Base-by-base conservation (phyloP, 2,113 vertebrate genomes). In the Struthidea cinerea region DNA sequence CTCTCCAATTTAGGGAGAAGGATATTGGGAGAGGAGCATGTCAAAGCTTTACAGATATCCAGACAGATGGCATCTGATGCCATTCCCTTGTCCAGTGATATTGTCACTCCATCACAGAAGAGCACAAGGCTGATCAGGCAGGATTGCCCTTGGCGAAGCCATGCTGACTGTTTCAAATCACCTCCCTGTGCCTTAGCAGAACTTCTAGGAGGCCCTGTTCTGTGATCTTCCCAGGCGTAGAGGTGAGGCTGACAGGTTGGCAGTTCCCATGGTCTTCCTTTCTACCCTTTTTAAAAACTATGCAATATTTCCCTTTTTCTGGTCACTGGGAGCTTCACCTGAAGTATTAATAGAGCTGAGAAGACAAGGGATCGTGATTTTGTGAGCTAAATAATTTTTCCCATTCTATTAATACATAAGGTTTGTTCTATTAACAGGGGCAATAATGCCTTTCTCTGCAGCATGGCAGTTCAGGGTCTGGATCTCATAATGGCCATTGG, bases 401-500 rank as follows among this genome's bases (percentile, higher is more conserved):
- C 32, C 28, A 23, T 87, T 55, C 27, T 83, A 24, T 55, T 70
- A 46, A 56, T 17, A n/a, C 18, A 33, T 39, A 3, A 82, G n/a
- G 12, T 27, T 73, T 33, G 37, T 78, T 76, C 16, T 57, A n/a
- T 47, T 52, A 50, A 30, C 17, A 33, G 14, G 1, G 2, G 32
- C 22, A 84, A 75, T 68, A 52, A 59, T 11, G 10, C 4, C 42
- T 84, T 91, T 77, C 30, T 70, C 60, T 74, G 27, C 39, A 28
- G 39, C 6, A 0, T 26, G 37, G n/a, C 9, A 11, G 16, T 67
- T 82, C 3, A 3, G 30, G 50, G 24, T 73, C 41, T 82, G 44
- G 16, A 16, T 87, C 41, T 64, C 55, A 24, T 13, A 71, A 35
- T 1, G 3, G 11, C 14, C 0, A 0, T 9, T 84, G 63, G 22